These are phyloP conservation scores for Chitala chitala DNA, from an alignment of 2,113 vertebrate species.

Conservation along the genomic window DNA sequence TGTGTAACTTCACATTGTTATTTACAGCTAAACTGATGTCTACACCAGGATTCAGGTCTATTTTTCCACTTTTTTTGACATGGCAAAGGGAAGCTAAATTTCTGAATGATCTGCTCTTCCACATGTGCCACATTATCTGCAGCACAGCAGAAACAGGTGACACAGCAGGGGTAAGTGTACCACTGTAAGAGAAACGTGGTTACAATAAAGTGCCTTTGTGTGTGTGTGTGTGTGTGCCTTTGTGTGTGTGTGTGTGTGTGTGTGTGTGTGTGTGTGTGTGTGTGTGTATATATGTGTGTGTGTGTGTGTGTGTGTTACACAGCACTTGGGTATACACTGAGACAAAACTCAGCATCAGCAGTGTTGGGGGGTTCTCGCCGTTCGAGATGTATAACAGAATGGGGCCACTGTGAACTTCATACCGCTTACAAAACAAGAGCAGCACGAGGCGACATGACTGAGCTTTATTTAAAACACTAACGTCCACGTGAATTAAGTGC, in stretches of 20 bases:
- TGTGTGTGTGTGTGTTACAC: not conserved
- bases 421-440: slow-evolving; percentile 1
- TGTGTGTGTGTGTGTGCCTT: no score
- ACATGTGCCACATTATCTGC: not conserved
- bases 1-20: no score
- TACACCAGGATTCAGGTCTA: no score
- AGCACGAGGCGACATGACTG: not conserved
- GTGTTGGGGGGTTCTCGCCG: not conserved
- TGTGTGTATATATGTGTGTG: no score
- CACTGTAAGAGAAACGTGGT: no score
- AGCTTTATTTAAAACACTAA: not conserved
- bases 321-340: not conserved
- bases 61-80: no score
- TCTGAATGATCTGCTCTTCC: not conserved
- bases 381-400: slow-evolving; percentile 10
- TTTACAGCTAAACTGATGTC: no score
- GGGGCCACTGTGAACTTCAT: slow-evolving; percentile 17
- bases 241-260: no score
- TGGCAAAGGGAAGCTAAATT: not conserved
- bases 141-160: not conserved
- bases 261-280: no score
- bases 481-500: no score
- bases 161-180: no score
- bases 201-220: no score
- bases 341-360: not conserved